Conservation (phyloP, 37 sponge, comb jelly and placozoan species). For the Amphimedon queenslandica region DNA sequence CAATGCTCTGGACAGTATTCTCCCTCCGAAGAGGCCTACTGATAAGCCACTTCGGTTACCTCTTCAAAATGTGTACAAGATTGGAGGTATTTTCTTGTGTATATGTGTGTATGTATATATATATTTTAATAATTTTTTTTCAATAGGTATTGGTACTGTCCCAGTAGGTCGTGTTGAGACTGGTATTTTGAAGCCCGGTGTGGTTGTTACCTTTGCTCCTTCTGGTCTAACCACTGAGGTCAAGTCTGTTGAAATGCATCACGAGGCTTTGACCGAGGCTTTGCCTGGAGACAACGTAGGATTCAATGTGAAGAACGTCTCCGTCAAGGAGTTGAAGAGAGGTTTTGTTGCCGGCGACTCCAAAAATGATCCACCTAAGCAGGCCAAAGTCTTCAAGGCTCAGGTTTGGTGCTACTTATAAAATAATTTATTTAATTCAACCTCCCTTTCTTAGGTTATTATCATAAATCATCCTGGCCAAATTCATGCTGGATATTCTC, state of each 20-base stretch:
- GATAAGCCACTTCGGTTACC: conserved; percentile 95
- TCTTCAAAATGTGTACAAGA: conserved; percentile 99
- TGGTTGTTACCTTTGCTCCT: conserved; percentile 88
- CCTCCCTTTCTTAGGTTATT: no score
- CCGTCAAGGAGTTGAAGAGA: conserved; percentile 92
- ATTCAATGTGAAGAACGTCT: conserved; percentile 99
- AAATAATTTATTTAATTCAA: no score
- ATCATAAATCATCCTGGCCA: conserved; percentile 95
- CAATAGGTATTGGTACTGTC: conserved; percentile 99
- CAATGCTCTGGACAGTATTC: conserved; percentile 87
- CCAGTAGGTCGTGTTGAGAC: conserved; percentile 99
- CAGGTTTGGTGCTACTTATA: no score
- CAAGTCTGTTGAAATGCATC: conserved; percentile 99
- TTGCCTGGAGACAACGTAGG: conserved; percentile 99
- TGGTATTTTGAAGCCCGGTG: conserved; percentile 94
- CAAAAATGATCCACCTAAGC: conserved; percentile 95
- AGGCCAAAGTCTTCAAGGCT: conserved; percentile 79
- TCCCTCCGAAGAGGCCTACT: conserved; percentile 84
- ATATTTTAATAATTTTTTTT: no score
- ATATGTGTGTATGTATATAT: no score
- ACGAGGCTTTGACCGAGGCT: conserved; percentile 93
- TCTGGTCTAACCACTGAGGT: conserved; percentile 91
- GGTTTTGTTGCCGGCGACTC: conserved; percentile 96
- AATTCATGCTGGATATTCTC: conserved; percentile 92
- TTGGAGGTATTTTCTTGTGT: no score